Percentiles rank a stretch among this genome's conserved stretches.
These are phyloP conservation scores for Herpetotheres cachinnans DNA, from an alignment of 2,113 vertebrate genomes.

Conservation along the genomic window DNA sequence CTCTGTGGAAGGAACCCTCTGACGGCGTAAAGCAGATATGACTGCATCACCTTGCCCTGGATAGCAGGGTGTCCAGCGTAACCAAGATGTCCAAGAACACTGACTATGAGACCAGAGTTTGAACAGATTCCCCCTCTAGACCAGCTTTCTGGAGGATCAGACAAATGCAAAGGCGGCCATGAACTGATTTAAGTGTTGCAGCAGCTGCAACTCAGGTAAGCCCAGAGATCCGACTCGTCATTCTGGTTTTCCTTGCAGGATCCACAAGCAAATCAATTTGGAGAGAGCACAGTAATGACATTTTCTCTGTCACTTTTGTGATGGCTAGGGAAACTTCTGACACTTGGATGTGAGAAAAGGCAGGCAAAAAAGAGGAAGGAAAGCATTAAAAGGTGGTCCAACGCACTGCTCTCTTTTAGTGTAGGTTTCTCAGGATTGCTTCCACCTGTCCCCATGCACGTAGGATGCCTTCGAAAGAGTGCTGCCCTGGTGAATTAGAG, in stretches of 20 bases:
- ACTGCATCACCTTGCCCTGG: background rate
- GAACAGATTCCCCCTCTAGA: background rate
- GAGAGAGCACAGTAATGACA: background rate
- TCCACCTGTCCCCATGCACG: background rate
- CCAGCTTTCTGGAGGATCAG: background rate
- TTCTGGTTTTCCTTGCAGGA: background rate
- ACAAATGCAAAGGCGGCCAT: background rate
- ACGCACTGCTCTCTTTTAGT: background rate
- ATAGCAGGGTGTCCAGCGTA: background rate
- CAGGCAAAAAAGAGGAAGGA: background rate
- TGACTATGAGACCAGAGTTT: background rate
- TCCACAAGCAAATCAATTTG: rapidly evolving
- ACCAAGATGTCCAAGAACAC: background rate
- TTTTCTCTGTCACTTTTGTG: background rate
- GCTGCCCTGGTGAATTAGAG: too few species aligned
- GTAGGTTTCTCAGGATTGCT: background rate
- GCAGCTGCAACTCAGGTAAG: background rate
- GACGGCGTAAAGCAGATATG: background rate
- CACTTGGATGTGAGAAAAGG: background rate
- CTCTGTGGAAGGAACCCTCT: background rate
- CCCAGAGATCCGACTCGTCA: background rate
- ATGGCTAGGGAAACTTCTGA: background rate
- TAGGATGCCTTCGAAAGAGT: background rate
- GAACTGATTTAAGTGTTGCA: background rate
- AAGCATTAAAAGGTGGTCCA: background rate